Conservation (phyloP, 2,113 vertebrate species). For the Halichoerus grypus region DNA sequence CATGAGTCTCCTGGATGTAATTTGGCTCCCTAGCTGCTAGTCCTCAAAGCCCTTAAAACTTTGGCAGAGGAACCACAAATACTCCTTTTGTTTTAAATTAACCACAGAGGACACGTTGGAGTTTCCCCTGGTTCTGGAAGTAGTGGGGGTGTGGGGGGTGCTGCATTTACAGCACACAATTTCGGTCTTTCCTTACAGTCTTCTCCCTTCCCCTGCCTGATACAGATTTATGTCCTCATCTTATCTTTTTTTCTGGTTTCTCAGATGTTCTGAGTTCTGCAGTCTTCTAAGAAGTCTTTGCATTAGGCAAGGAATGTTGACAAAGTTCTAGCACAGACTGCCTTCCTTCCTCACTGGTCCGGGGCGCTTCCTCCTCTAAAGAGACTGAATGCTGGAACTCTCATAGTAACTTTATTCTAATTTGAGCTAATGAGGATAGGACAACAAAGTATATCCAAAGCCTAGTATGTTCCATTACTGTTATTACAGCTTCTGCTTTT, state of each 20-base stretch:
- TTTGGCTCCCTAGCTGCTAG: not conserved
- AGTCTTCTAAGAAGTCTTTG: not conserved
- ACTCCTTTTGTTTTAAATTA: not conserved
- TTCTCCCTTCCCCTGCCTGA: rapidly evolving
- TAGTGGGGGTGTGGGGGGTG: rapidly evolving
- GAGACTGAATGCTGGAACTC: not conserved
- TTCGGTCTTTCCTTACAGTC: not conserved
- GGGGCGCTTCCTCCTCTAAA: not conserved
- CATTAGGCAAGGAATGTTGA: not conserved
- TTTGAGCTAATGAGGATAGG: not conserved
- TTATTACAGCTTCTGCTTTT: not conserved
- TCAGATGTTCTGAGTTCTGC: not conserved
- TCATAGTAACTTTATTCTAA: not conserved
- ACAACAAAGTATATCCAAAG: not conserved
- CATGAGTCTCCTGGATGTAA: not conserved
- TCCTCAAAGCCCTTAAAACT: not conserved
- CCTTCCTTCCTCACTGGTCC: not conserved
- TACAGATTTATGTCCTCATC: rapidly evolving
- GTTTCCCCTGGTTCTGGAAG: not conserved
- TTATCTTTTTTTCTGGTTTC: not conserved
- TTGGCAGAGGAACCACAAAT: not conserved
- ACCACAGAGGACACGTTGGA: not conserved
- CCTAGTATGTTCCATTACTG: not conserved
- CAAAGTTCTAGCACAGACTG: not conserved
- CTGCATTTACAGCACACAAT: rapidly evolving